These are phyloP conservation scores for Tokudaia muenninki DNA, from an alignment of 2,797 vertebrate genomes.

Conservation along the genomic window DNA sequence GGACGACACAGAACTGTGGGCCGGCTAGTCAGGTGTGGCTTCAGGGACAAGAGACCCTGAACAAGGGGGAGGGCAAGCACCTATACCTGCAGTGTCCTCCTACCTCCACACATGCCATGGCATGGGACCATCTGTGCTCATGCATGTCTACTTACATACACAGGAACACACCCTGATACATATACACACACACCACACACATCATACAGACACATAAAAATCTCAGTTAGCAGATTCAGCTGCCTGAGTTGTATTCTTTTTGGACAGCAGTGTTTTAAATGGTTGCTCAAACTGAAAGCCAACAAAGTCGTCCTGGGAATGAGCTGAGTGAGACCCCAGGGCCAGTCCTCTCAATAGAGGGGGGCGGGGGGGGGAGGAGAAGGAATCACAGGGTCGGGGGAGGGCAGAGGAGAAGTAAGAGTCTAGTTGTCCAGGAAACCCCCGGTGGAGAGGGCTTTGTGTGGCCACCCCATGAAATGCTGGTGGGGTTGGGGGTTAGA, in stretches of 20 bases:
- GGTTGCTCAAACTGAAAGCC: accelerated
- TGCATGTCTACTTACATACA: not conserved
- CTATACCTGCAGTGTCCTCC: not conserved
- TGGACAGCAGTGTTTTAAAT: not conserved
- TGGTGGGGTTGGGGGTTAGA: not conserved
- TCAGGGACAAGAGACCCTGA: not conserved
- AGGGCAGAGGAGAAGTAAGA: not conserved
- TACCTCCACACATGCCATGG: not conserved
- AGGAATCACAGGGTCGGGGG: not conserved
- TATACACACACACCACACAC: not conserved
- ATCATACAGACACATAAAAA: not conserved
- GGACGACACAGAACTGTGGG: not conserved
- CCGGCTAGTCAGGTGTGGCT: not conserved
- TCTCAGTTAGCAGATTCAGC: not conserved
- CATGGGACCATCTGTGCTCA: not conserved
- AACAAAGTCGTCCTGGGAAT: too few relatives aligned
- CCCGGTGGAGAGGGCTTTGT: not conserved
- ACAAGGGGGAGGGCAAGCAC: not conserved
- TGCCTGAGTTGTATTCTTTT: not conserved
- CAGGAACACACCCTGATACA: not conserved
- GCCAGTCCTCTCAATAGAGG: accelerated
- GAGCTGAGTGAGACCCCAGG: not conserved
- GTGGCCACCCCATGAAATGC: accelerated
- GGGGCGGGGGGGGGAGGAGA: too few relatives aligned
- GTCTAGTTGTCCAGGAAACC: not conserved